These are phyloP conservation scores for Turritopsis dohrnii DNA, from an alignment of 30 jellyfish, hydroid and myxozoan genomes.

Conservation along the genomic window DNA sequence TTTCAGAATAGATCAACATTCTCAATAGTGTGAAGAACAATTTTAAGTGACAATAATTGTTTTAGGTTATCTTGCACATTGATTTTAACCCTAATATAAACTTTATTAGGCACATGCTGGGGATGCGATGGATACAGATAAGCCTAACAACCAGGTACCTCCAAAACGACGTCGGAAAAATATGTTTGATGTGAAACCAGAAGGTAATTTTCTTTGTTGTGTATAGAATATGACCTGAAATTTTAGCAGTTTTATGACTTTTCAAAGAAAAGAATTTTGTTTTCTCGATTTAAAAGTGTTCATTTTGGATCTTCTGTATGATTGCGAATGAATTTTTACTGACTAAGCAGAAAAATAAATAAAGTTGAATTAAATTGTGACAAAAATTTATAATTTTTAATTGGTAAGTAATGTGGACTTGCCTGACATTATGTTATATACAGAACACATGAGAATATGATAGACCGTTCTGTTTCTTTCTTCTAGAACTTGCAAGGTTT, in stretches of 20 bases:
- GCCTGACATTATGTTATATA: conserved; percentile 25
- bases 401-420: neutral
- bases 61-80: too few relatives aligned
- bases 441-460: conserved; percentile 42
- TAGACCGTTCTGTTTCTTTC: conserved; percentile 36
- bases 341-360: neutral
- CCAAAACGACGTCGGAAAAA: conserved; percentile 55
- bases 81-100: too few relatives aligned
- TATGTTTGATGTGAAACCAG: conserved; percentile 98
- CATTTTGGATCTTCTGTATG: neutral
- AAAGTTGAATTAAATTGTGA: neutral
- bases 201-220: conserved; percentile 42
- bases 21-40: too few relatives aligned
- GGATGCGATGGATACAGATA: neutral
- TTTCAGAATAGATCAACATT: too few relatives aligned
- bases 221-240: neutral
- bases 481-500: conserved; percentile 25
- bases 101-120: neutral
- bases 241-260: neutral
- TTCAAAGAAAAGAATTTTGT: neutral
- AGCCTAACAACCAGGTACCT: conserved; percentile 18
- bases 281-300: neutral
- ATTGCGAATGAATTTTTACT: neutral
- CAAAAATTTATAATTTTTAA: neutral
- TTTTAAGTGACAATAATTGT: too few relatives aligned